Percentiles rank a stretch among this genome's conserved stretches.
These are phyloP conservation scores for Bhutanitis thaidina DNA, from an alignment of 2,888 invertebrate species.

Conservation along the genomic window DNA sequence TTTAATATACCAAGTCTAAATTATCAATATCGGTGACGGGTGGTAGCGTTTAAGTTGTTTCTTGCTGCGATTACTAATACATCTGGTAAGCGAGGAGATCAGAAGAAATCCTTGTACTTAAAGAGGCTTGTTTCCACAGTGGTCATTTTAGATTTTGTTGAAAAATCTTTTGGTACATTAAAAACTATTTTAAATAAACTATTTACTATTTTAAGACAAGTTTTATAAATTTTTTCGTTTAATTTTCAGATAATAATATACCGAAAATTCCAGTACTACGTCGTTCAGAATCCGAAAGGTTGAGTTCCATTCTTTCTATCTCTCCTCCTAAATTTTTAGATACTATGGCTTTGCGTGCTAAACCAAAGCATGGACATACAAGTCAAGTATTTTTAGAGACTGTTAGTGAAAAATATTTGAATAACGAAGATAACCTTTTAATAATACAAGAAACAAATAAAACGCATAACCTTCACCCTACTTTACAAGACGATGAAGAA, in stretches of 20 bases:
- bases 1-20: too few species aligned
- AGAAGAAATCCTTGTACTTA: too few species aligned
- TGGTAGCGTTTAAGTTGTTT: too few species aligned
- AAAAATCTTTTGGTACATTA: too few species aligned
- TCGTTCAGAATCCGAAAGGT: conserved; percentile 71
- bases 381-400: conserved; percentile 81
- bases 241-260: conserved; percentile 64
- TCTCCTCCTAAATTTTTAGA: conserved; percentile 85
- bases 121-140: too few species aligned
- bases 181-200: too few species aligned
- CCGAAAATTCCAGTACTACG: conserved; percentile 64
- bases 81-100: too few species aligned
- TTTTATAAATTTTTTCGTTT: conserved; percentile 1
- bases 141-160: too few species aligned
- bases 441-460: conserved; percentile 23
- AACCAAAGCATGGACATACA: conserved; percentile 80
- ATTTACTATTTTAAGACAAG: too few species aligned
- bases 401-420: conserved; percentile 46
- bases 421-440: conserved; percentile 27
- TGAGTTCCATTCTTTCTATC: conserved; percentile 57
- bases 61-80: too few species aligned
- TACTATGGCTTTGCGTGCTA: conserved; percentile 89
- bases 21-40: too few species aligned
- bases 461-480: conserved; percentile 16
- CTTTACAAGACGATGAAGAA: conserved; percentile 42